Percentiles rank a stretch among this genome's conserved stretches.
phyloP scores from a whole-genome alignment of 1,140 invertebrate species.

The Parapsyche elsis region DNA sequence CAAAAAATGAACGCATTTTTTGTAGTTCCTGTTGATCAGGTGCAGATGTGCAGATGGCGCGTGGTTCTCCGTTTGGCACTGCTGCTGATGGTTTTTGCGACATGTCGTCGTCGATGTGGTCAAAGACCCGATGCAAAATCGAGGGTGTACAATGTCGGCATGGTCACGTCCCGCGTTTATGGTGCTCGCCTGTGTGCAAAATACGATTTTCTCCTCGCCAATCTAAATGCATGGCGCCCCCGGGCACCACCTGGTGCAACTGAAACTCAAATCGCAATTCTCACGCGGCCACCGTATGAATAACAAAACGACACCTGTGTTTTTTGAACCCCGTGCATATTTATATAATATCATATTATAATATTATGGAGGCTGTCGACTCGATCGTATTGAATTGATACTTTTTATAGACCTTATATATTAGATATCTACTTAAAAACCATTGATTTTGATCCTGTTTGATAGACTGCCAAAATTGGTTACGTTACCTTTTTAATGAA shows the following conservation, averaged over 20 bases:
- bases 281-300: neutral
- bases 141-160: neutral
- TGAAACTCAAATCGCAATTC: constrained; percentile 1
- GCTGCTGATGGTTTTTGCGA: neutral
- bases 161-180: constrained; percentile 51
- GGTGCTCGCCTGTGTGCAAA: constrained; percentile 27
- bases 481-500: too few species aligned
- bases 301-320: constrained; percentile 13
- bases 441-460: too few species aligned
- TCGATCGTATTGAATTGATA: neutral
- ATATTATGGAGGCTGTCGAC: neutral
- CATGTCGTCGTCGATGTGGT: neutral
- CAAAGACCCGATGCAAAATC: constrained; percentile 34
- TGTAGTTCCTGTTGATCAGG: too few species aligned
- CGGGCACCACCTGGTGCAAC: constrained; percentile 41
- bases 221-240: constrained; percentile 52
- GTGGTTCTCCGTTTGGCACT: neutral
- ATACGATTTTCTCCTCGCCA: constrained; percentile 17
- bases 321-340: neutral
- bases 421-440: too few species aligned
- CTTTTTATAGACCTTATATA: too few species aligned
- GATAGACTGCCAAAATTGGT: too few species aligned
- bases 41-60: neutral
- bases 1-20: too few species aligned
- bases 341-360: neutral